Conservation (phyloP, 1,140 invertebrate genomes). For the Drosophila willistoni region DNA sequence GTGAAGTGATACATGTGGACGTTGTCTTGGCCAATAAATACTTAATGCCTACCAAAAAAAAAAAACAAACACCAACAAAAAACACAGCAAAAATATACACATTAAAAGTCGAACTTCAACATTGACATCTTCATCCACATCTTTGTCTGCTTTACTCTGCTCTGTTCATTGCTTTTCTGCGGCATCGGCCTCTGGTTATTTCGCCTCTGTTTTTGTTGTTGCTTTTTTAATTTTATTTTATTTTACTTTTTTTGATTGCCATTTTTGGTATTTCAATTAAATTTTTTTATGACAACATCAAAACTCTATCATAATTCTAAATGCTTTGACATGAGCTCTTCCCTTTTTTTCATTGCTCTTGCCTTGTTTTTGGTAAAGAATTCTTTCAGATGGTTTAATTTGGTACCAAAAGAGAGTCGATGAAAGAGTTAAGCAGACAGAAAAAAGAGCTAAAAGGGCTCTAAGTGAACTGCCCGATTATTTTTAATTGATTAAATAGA, state of each 20-base stretch:
- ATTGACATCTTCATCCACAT: slow-evolving; percentile 79
- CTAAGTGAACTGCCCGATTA: too few relatives aligned
- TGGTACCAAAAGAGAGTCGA: neutral
- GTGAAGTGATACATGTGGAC: slow-evolving; percentile 72
- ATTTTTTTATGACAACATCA: slow-evolving; percentile 82
- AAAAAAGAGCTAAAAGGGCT: too few relatives aligned
- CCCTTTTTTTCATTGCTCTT: slow-evolving; percentile 38
- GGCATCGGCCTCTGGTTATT: neutral
- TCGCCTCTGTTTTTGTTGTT: slow-evolving; percentile 16
- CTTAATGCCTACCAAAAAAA: slow-evolving; percentile 74
- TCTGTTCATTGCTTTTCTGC: neutral
- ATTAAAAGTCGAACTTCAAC: slow-evolving; percentile 74
- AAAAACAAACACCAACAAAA: neutral
- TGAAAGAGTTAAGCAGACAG: neutral
- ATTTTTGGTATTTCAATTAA: slow-evolving; percentile 82
- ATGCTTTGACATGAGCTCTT: slow-evolving; percentile 74
- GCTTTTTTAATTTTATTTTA: slow-evolving; percentile 15
- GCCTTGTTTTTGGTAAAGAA: slow-evolving; percentile 39
- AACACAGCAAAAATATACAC: slow-evolving; percentile 61
- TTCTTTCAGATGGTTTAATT: neutral
- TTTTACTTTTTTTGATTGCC: slow-evolving; percentile 53
- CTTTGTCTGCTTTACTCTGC: slow-evolving; percentile 15
- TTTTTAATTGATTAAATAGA: too few relatives aligned
- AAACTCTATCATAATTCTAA: slow-evolving; percentile 82
- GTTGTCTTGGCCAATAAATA: slow-evolving; percentile 76